Conservation (phyloP, 2,113 vertebrate genomes). For the Cisticola juncidis region DNA sequence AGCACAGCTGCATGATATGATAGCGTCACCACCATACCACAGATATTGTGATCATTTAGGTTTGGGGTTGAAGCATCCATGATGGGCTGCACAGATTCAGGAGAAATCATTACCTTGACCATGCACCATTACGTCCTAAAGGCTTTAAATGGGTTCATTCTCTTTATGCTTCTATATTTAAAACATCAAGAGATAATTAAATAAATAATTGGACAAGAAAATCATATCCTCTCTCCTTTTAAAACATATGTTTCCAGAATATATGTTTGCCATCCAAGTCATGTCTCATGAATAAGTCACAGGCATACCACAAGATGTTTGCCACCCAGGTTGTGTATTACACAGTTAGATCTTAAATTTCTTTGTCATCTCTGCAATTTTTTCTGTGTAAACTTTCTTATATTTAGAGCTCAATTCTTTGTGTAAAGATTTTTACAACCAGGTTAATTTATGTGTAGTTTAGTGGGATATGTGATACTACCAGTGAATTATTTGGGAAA, state of each 20-base stretch:
- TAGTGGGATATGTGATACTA: neutral
- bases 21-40: accelerated
- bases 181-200: neutral
- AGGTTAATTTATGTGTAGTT: neutral
- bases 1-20: neutral
- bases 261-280: neutral
- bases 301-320: neutral
- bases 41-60: accelerated
- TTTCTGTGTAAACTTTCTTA: neutral
- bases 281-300: neutral
- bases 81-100: too few species aligned
- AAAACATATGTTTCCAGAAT: neutral
- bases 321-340: neutral
- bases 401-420: neutral
- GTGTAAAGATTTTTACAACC: neutral
- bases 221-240: accelerated
- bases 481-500: neutral
- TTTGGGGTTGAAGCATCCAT: accelerated
- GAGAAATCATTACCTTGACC: neutral
- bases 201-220: neutral
- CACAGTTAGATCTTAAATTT: neutral
- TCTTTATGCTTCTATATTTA: neutral
- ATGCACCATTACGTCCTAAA: accelerated
- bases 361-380: neutral
- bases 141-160: neutral